Evolutionary conservation across 2,113 vertebrate genomes (phyloP).

Genomic region (Nothobranchius kuhntae): DNA sequence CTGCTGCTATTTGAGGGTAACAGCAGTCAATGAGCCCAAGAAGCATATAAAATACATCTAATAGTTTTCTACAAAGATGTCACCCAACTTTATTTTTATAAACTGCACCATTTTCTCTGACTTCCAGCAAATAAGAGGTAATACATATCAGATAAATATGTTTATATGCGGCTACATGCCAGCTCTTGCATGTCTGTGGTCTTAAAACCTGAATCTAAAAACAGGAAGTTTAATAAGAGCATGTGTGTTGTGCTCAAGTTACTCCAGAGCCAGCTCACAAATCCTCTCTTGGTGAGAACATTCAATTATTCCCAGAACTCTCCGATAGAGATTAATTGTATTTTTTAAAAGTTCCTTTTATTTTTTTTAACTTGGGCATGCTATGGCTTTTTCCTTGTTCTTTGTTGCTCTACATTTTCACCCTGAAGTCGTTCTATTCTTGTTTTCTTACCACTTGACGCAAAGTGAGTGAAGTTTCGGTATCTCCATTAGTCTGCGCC

Average conservation of each 20-base stretch:
- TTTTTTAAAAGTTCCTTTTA: conserved; percentile 30
- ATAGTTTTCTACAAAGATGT: conserved; percentile 13
- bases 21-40: conserved; percentile 29
- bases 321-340: not conserved
- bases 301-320: conserved; percentile 42
- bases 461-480: conserved; percentile 51
- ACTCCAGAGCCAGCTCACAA: conserved; percentile 34
- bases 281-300: not conserved
- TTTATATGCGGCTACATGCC: not conserved
- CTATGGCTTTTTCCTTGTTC: not conserved
- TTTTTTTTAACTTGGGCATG: conserved; percentile 8
- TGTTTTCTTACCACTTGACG: conserved; percentile 25
- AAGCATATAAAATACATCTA: conserved; percentile 1
- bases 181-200: conserved; percentile 54
- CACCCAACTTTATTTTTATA: conserved; percentile 2
- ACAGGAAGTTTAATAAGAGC: conserved; percentile 78
- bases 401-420: conserved; percentile 19
- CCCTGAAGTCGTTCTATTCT: conserved; percentile 12
- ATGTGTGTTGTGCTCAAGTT: conserved; percentile 69
- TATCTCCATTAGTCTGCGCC: conserved; percentile 51
- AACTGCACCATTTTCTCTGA: not conserved
- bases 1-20: conserved; percentile 36
- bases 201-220: conserved; percentile 46
- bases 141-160: conserved; percentile 12
- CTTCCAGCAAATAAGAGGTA: not conserved